These are phyloP conservation scores for Eupelmus urozonus DNA, from an alignment of 2,888 invertebrate genomes.

Conservation along the genomic window DNA sequence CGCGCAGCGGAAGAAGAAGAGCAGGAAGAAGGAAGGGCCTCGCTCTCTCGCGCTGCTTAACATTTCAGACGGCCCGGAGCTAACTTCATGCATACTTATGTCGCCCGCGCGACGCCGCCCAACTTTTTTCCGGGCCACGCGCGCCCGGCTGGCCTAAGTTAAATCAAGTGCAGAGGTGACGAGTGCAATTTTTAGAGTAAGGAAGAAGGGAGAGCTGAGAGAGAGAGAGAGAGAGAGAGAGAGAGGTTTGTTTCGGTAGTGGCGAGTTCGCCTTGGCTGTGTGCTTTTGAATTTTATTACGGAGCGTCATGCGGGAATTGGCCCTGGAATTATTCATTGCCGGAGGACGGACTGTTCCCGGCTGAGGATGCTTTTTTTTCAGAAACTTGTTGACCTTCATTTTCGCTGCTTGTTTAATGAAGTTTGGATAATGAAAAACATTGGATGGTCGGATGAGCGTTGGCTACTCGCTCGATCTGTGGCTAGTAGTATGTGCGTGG, in stretches of 20 bases:
- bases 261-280: not conserved
- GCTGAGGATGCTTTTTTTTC: too few species aligned
- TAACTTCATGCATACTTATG: constrained; percentile 47
- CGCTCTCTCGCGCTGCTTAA: constrained; percentile 11
- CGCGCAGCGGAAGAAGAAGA: constrained; percentile 21
- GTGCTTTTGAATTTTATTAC: constrained; percentile 46
- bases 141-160: constrained; percentile 1
- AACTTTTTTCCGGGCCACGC: constrained; percentile 1
- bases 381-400: too few species aligned
- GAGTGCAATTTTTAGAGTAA: not conserved
- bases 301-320: not conserved
- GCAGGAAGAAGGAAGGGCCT: not conserved
- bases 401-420: too few species aligned
- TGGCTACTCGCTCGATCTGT: too few species aligned
- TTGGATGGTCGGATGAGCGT: too few species aligned
- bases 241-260: not conserved
- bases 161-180: constrained; percentile 53
- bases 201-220: not conserved
- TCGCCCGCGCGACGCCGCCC: constrained; percentile 4
- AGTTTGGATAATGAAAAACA: too few species aligned
- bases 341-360: too few species aligned
- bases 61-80: constrained; percentile 29
- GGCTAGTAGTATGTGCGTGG: too few species aligned
- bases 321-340: not conserved
- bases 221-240: not conserved